Percentiles rank a stretch among this genome's conserved stretches.
phyloP scores from a whole-genome alignment of 2,797 vertebrate species.

The Lepus townsendii region DNA sequence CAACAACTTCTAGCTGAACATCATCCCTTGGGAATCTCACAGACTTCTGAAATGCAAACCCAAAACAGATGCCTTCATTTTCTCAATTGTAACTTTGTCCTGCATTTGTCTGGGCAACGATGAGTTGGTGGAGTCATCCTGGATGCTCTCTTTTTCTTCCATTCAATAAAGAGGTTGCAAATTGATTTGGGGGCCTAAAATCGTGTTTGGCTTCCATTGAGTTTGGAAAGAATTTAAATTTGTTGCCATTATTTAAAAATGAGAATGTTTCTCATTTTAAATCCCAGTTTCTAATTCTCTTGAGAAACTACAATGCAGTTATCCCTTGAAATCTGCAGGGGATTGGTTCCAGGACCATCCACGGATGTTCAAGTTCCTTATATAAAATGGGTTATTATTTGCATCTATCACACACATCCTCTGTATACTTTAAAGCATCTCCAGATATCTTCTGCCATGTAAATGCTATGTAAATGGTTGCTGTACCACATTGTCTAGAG shows the following conservation, averaged over 20 bases:
- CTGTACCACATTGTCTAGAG: too few species aligned
- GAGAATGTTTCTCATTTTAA: background rate
- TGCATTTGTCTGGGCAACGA: background rate
- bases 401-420: too few species aligned
- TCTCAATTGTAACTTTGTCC: background rate
- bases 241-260: background rate
- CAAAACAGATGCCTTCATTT: background rate
- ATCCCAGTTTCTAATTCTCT: background rate
- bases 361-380: too few species aligned
- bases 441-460: too few species aligned
- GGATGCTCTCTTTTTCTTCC: background rate
- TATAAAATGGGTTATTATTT: too few species aligned
- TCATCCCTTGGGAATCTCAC: background rate
- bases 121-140: background rate
- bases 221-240: background rate
- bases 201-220: background rate
- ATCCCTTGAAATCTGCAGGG: too few species aligned
- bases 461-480: too few species aligned
- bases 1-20: background rate
- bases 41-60: background rate
- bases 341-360: too few species aligned
- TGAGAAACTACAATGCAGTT: background rate
- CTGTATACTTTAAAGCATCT: too few species aligned
- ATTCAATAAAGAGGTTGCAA: background rate
- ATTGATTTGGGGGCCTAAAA: background rate